phyloP scores from a whole-genome alignment of 2,797 vertebrate genomes.

The Myotis myotis region DNA sequence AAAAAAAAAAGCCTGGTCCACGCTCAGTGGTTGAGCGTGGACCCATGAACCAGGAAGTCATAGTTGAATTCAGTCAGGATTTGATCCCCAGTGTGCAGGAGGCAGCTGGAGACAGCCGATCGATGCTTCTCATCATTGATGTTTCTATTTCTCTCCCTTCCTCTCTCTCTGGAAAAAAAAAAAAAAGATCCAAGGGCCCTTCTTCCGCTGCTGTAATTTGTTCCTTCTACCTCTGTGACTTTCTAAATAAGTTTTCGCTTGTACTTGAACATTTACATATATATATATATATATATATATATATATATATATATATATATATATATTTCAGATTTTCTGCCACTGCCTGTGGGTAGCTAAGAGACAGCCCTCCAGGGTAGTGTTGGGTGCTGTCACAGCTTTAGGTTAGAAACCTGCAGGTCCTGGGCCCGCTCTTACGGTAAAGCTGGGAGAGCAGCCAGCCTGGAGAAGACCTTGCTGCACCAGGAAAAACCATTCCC shows the following conservation, averaged over 20 bases:
- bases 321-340: background rate
- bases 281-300: no score
- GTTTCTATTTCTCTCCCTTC: background rate
- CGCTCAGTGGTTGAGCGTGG: no score
- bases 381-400: background rate
- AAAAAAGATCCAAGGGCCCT: background rate
- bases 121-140: background rate
- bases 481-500: background rate
- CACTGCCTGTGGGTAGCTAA: background rate
- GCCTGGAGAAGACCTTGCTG: no score
- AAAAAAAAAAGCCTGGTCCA: no score
- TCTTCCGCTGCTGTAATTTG: background rate
- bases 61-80: no score
- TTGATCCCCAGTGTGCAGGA: background rate
- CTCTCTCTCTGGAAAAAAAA: background rate
- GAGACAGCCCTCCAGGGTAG: no score
- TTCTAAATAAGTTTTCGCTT: background rate
- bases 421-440: background rate
- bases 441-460: background rate
- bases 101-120: background rate
- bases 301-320: no score
- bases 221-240: background rate
- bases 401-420: background rate
- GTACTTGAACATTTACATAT: background rate
- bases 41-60: no score